phyloP scores from a whole-genome alignment of 64 coral and sea anemone species.

The Pocillopora verrucosa region DNA sequence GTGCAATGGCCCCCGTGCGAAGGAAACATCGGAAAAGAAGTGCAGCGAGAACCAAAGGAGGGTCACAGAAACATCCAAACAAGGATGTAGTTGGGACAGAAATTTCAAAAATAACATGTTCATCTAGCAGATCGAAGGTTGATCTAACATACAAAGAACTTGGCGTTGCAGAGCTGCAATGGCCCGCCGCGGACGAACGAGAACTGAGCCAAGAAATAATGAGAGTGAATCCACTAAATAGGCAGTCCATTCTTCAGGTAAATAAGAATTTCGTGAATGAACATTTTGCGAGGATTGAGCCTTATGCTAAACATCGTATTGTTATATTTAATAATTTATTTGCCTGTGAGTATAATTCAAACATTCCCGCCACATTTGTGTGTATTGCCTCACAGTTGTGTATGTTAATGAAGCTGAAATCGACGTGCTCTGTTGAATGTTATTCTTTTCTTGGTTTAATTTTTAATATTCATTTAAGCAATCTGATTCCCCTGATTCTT shows the following conservation, averaged over 20 bases:
- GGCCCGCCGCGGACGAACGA: slow-evolving; percentile 71
- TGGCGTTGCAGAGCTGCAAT: slow-evolving; percentile 66
- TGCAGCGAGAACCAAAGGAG: neutral
- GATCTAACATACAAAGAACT: slow-evolving; percentile 48
- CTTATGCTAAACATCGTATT: neutral
- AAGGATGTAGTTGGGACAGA: neutral
- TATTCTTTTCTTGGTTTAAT: too few species aligned
- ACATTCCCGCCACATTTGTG: slow-evolving; percentile 8
- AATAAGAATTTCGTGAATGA: slow-evolving; percentile 19
- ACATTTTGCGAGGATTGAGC: neutral
- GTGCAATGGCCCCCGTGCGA: slow-evolving; percentile 17
- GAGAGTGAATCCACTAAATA: neutral
- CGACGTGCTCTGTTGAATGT: neutral
- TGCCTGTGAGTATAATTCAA: neutral
- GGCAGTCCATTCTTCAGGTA: slow-evolving; percentile 50
- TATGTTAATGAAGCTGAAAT: too few species aligned
- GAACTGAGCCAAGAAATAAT: slow-evolving; percentile 69
- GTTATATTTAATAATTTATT: neutral
- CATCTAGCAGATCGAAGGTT: neutral
- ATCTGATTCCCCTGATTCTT: too few species aligned
- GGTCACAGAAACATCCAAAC: neutral
- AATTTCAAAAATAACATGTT: neutral
- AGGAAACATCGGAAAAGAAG: slow-evolving; percentile 12
- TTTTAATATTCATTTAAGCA: too few species aligned
- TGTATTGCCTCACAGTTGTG: neutral